These are phyloP conservation scores for Bombus ignitus DNA, from an alignment of 1,140 invertebrate species.

Conservation along the genomic window DNA sequence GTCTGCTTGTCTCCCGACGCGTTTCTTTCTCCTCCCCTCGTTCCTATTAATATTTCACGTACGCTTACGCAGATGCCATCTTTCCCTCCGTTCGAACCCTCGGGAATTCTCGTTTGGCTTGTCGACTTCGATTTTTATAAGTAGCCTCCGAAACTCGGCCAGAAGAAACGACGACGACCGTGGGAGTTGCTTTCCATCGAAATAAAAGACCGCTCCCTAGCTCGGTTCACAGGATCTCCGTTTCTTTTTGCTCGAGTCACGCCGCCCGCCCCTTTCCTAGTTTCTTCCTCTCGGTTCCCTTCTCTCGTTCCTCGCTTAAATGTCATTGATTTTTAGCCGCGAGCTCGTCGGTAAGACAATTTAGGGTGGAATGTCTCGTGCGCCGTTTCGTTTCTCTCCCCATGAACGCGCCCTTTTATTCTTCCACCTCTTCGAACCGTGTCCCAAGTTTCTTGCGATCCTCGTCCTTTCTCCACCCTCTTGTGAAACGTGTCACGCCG, in stretches of 20 bases:
- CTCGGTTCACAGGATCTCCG: background rate
- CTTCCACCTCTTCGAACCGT: background rate
- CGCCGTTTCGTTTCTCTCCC: background rate
- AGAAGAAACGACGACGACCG: background rate
- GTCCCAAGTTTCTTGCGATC: background rate
- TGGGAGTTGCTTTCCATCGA: background rate
- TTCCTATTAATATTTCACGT: slow-evolving; percentile 21
- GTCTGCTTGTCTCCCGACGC: too few species aligned
- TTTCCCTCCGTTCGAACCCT: background rate
- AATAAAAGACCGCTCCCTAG: background rate
- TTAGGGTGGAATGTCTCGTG: background rate
- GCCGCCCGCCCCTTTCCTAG: background rate
- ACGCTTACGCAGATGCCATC: background rate
- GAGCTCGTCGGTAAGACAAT: slow-evolving; percentile 2
- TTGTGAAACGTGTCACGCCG: slow-evolving; percentile 1
- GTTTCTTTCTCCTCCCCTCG: background rate
- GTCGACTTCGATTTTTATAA: slow-evolving; percentile 1
- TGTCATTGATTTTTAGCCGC: slow-evolving; percentile 33
- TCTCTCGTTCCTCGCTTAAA: background rate
- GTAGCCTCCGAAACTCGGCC: background rate
- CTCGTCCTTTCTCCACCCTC: background rate
- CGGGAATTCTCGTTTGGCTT: too few species aligned
- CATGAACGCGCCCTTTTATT: background rate
- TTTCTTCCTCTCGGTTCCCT: background rate
- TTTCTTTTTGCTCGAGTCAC: background rate